phyloP scores from a whole-genome alignment of 2,888 invertebrate genomes.

The Lithophane socia region DNA sequence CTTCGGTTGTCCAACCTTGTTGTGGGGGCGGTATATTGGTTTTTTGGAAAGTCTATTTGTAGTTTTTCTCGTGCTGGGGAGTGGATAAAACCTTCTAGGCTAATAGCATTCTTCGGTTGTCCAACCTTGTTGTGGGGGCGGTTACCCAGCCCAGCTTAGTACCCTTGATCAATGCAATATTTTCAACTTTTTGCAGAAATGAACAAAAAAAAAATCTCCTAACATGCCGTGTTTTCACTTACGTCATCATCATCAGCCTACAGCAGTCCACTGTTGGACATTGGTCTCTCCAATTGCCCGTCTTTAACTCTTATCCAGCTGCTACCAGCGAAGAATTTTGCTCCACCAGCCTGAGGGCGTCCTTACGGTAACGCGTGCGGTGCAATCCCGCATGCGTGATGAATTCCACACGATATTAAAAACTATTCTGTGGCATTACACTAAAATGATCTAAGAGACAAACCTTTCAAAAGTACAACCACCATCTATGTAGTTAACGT shows the following conservation, averaged over 20 bases:
- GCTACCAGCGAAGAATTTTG: neutral
- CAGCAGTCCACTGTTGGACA: neutral
- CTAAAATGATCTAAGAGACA: slow-evolving; percentile 23
- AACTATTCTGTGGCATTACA: neutral
- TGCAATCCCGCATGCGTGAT: no score
- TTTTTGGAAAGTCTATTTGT: no score
- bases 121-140: no score
- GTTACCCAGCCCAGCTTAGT: no score
- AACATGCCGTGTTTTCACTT: neutral
- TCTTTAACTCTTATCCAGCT: neutral
- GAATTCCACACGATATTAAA: no score
- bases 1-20: no score
- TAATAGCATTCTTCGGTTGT: no score
- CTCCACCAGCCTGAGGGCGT: neutral
- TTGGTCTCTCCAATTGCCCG: neutral
- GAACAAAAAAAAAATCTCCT: neutral
- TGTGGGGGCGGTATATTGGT: no score
- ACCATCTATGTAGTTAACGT: slow-evolving; percentile 34
- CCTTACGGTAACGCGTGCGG: no score
- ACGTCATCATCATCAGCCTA: neutral
- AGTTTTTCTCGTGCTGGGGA: no score
- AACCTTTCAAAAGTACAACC: slow-evolving; percentile 36
- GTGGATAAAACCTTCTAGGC: no score
- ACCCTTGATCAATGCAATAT: no score
- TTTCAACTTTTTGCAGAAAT: neutral